phyloP scores from a whole-genome alignment of 2,797 vertebrate genomes.

The Sandelia bainsii region DNA sequence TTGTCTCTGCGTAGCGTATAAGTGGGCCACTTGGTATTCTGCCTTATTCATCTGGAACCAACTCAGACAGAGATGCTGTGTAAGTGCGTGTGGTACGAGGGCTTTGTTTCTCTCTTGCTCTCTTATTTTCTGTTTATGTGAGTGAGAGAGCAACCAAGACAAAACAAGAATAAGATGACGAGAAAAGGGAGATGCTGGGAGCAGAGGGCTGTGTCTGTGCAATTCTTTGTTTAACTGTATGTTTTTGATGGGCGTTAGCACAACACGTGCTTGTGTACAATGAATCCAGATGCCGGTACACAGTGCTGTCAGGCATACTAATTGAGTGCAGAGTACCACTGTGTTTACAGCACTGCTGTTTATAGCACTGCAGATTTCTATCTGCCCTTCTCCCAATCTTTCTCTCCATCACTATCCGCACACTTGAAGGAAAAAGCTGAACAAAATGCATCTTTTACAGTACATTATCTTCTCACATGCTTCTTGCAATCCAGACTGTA shows the following conservation, averaged over 20 bases:
- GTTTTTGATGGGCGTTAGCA: slow-evolving; percentile 38
- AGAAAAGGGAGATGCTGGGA: slow-evolving; percentile 22
- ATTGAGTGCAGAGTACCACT: slow-evolving; percentile 52
- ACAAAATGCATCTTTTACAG: not conserved
- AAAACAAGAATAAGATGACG: slow-evolving; percentile 35
- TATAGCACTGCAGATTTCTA: slow-evolving; percentile 62
- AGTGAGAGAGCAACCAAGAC: slow-evolving; percentile 31
- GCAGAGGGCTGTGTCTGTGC: slow-evolving; percentile 27
- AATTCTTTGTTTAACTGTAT: slow-evolving; percentile 47
- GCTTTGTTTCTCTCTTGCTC: slow-evolving; percentile 59
- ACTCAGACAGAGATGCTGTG: slow-evolving; percentile 75
- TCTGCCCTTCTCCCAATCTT: slow-evolving; percentile 30
- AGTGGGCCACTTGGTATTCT: slow-evolving; percentile 83
- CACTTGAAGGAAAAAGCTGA: not conserved
- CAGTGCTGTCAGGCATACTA: slow-evolving; percentile 73
- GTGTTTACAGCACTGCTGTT: slow-evolving; percentile 58
- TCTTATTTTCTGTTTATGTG: slow-evolving; percentile 42
- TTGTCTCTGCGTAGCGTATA: slow-evolving; percentile 78
- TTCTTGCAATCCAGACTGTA: no score
- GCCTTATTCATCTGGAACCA: slow-evolving; percentile 79
- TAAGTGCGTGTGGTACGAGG: slow-evolving; percentile 55
- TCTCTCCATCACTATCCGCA: not conserved
- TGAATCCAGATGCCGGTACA: slow-evolving; percentile 67
- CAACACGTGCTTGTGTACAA: slow-evolving; percentile 56
- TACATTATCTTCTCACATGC: not conserved